These are phyloP conservation scores for Ophioderma brevispina DNA, from an alignment of 35 echinoderm and acorn worm species.

Conservation along the genomic window DNA sequence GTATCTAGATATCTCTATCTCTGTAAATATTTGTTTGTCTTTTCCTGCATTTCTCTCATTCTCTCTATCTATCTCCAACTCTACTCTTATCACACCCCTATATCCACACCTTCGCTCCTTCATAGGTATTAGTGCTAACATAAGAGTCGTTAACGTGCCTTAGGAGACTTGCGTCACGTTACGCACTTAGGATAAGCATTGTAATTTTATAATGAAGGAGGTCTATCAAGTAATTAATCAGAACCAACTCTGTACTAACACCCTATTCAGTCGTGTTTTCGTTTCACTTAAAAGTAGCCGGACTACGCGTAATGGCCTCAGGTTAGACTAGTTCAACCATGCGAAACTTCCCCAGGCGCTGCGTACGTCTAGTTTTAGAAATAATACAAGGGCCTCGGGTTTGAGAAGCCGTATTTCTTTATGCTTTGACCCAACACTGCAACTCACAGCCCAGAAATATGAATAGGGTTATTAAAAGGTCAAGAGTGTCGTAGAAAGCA, in stretches of 20 bases:
- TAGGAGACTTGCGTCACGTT: not conserved
- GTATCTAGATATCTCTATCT: no score
- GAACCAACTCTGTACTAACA: not conserved
- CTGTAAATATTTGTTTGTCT: no score
- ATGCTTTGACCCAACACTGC: not conserved
- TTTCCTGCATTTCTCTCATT: no score
- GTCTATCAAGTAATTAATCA: not conserved
- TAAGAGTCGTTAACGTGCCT: not conserved
- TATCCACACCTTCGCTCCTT: no score
- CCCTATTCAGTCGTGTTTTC: not conserved
- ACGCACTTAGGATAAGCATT: not conserved
- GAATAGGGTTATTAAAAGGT: not conserved
- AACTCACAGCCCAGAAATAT: not conserved
- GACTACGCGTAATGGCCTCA: not conserved
- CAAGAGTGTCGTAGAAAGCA: not conserved
- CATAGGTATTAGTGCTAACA: no score
- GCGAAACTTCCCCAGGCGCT: not conserved
- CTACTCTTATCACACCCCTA: no score
- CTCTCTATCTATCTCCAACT: no score
- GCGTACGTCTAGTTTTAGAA: not conserved
- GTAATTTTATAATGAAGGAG: constrained; percentile 14
- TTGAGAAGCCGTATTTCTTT: not conserved
- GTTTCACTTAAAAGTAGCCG: not conserved
- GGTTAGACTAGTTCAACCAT: not conserved
- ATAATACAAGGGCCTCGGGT: not conserved